These are phyloP conservation scores for Tupaia chinensis DNA, from an alignment of 2,113 vertebrate species.

Conservation along the genomic window DNA sequence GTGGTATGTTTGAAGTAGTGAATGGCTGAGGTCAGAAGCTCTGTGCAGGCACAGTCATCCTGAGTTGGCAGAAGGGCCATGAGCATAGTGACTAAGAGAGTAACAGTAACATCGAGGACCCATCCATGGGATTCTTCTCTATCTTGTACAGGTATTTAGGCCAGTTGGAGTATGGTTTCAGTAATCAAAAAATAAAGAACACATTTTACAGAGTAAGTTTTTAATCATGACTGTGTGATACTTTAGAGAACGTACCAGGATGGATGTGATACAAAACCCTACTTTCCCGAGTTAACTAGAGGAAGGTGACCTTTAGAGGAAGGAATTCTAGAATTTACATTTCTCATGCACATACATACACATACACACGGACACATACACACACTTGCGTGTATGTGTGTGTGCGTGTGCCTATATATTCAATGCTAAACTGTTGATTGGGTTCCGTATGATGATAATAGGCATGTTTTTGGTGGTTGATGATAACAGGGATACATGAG, in stretches of 20 bases:
- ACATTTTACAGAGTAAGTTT: neutral
- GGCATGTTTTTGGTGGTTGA: neutral
- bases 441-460: neutral
- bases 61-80: neutral
- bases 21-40: neutral
- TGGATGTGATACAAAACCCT: neutral
- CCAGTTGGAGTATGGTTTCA: neutral
- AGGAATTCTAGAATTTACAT: neutral
- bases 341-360: neutral
- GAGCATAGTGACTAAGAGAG: neutral
- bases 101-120: no score
- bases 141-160: neutral
- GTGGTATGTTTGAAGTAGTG: neutral
- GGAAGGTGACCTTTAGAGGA: neutral
- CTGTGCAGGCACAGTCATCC: neutral
- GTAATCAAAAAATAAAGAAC: neutral
- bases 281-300: neutral
- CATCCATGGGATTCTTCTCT: neutral
- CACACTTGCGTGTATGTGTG: neutral
- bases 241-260: neutral
- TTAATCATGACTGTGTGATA: neutral
- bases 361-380: no score
- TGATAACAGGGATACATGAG: neutral
- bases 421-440: neutral
- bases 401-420: neutral